Percentiles rank a stretch among this genome's conserved stretches.
phyloP scores from a whole-genome alignment of 1,140 invertebrate genomes.

The Bombus sibiricus region DNA sequence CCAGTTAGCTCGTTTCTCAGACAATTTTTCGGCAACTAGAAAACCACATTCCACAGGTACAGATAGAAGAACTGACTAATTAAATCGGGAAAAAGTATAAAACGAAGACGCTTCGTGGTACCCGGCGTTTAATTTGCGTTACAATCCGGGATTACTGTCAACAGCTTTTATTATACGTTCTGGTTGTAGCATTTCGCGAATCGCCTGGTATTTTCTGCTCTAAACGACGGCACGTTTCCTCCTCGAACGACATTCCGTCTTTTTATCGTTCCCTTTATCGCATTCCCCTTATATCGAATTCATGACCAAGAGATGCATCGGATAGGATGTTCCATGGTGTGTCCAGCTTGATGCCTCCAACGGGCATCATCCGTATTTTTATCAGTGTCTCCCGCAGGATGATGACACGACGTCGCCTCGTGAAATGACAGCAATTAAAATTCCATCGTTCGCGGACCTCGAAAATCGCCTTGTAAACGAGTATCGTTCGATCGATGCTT shows the following conservation, averaged over 20 bases:
- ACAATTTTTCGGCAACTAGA: neutral
- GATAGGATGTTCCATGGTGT: neutral
- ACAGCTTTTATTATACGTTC: constrained; percentile 7
- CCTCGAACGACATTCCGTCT: neutral
- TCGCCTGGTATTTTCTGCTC: neutral
- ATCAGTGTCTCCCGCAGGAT: neutral
- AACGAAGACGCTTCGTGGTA: neutral
- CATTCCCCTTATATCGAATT: neutral
- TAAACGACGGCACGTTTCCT: constrained; percentile 5
- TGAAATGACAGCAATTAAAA: constrained; percentile 20
- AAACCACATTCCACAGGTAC: neutral
- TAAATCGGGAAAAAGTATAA: neutral
- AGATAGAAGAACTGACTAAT: neutral
- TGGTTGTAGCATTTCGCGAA: neutral
- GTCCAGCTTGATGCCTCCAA: neutral
- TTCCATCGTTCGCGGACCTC: neutral
- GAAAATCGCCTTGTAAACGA: neutral
- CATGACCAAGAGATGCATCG: neutral
- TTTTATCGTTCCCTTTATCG: neutral
- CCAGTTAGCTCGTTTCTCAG: neutral
- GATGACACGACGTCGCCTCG: neutral
- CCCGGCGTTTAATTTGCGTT: neutral
- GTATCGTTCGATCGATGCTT: neutral
- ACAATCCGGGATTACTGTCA: neutral
- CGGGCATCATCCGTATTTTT: neutral